Percentiles rank a stretch among this genome's conserved stretches.
Evolutionary conservation across 2,113 vertebrate genomes (phyloP).

Genomic region (Sarotherodon lohbergeri): DNA sequence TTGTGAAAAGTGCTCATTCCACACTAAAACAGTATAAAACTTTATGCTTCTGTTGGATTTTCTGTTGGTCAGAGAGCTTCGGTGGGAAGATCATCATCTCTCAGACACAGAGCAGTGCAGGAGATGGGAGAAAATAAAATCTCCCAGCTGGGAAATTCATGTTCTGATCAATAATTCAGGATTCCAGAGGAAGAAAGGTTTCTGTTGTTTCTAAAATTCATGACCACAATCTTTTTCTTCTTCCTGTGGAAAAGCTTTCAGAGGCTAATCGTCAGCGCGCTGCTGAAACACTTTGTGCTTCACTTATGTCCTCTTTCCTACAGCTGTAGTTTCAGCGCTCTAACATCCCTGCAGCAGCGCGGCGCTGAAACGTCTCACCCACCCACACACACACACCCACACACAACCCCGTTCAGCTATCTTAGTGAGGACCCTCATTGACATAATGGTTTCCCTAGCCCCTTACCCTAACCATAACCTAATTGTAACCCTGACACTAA

Average conservation of each 20-base stretch:
- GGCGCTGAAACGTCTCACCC: rapidly evolving
- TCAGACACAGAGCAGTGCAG: neutral
- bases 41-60: neutral
- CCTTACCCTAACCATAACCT: too few species aligned
- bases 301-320: neutral
- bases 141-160: neutral
- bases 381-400: rapidly evolving
- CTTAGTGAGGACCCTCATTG: too few species aligned
- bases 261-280: neutral
- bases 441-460: too few species aligned
- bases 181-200: neutral
- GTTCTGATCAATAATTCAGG: constrained; percentile 13
- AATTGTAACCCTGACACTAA: too few species aligned
- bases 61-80: rapidly evolving
- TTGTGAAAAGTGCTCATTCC: neutral
- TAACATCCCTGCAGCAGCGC: neutral
- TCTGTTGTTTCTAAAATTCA: constrained; percentile 4
- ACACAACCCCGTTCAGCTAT: neutral
- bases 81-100: neutral
- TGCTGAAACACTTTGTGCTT: neutral
- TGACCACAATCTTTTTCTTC: neutral
- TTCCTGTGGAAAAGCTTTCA: constrained; percentile 1
- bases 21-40: neutral
- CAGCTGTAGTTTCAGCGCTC: neutral
- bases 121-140: neutral